Evolutionary conservation across 2,888 invertebrate species (phyloP).

Genomic region (Drosophila eohydei): DNA sequence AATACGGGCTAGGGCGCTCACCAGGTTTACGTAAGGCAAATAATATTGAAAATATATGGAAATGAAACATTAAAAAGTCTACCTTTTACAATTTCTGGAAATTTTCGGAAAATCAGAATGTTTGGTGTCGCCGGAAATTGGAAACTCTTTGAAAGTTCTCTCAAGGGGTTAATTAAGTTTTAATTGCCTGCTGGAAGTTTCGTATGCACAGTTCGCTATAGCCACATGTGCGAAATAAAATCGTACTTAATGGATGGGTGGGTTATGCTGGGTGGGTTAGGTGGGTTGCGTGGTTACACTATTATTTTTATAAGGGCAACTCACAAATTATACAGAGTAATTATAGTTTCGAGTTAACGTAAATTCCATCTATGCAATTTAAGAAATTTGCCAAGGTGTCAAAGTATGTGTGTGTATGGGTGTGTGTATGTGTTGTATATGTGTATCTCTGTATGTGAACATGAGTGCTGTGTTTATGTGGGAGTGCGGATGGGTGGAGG

Average conservation of each 20-base stretch:
- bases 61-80: neutral
- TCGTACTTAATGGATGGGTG: slow-evolving; percentile 27
- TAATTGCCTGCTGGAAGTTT: slow-evolving; percentile 51
- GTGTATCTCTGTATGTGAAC: slow-evolving; percentile 20
- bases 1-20: slow-evolving; percentile 68
- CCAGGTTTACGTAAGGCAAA: slow-evolving; percentile 72
- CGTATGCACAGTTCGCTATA: slow-evolving; percentile 32
- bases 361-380: slow-evolving; percentile 54
- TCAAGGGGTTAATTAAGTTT: slow-evolving; percentile 38
- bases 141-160: slow-evolving; percentile 1
- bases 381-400: slow-evolving; percentile 67
- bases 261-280: slow-evolving; percentile 25
- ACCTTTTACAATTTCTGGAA: neutral
- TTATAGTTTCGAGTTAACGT: slow-evolving; percentile 46
- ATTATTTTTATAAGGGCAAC: slow-evolving; percentile 39
- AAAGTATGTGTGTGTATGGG: slow-evolving; percentile 23
- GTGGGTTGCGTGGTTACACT: slow-evolving; percentile 32
- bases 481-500: slow-evolving; percentile 17
- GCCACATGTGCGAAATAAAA: slow-evolving; percentile 35
- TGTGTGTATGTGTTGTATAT: slow-evolving; percentile 24
- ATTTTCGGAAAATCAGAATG: slow-evolving; percentile 1
- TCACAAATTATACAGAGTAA: slow-evolving; percentile 58
- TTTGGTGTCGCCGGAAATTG: neutral
- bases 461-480: slow-evolving; percentile 4
- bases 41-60: slow-evolving; percentile 18